phyloP scores from a whole-genome alignment of 2,797 vertebrate genomes.

The Oryzias dopingdopingensis region DNA sequence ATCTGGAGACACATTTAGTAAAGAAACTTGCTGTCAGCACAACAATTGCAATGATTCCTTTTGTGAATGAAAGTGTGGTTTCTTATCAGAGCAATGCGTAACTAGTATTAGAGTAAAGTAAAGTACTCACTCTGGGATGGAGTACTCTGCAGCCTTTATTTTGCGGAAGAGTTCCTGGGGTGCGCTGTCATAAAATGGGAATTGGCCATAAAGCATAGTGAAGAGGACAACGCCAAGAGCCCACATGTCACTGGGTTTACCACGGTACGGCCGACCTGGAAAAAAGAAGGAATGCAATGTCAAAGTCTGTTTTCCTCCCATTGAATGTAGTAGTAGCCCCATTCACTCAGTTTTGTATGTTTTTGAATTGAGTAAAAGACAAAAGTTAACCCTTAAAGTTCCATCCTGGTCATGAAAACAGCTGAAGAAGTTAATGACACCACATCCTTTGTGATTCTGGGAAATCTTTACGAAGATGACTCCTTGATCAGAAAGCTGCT shows the following conservation, averaged over 20 bases:
- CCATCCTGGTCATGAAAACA: conserved; percentile 15
- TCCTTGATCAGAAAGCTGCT: not conserved
- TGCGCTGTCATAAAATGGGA: conserved; percentile 99
- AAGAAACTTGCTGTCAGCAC: not conserved
- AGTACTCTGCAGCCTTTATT: conserved; percentile 98
- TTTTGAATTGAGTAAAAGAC: conserved; percentile 22
- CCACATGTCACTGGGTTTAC: conserved; percentile 99
- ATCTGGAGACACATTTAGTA: not conserved
- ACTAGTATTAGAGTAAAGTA: not conserved
- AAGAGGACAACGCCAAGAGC: conserved; percentile 96
- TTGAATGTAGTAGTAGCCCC: not conserved
- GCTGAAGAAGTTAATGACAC: conserved; percentile 19
- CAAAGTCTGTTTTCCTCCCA: not conserved
- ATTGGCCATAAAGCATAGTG: conserved; percentile 99
- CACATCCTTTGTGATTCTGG: conserved; percentile 9
- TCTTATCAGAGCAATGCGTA: not conserved
- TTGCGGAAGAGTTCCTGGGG: conserved; percentile 99
- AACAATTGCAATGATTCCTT: not conserved
- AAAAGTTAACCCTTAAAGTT: conserved; percentile 17
- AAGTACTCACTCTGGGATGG: conserved; percentile 93
- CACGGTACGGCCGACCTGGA: conserved; percentile 92
- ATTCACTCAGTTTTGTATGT: not conserved
- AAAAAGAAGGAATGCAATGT: not conserved
- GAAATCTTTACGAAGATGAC: conserved; percentile 7
- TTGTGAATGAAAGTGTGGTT: not conserved